Percentiles rank a stretch among this genome's conserved stretches.
These are phyloP conservation scores for Ptilonorhynchus violaceus DNA, from an alignment of 2,113 vertebrate species.

Conservation along the genomic window DNA sequence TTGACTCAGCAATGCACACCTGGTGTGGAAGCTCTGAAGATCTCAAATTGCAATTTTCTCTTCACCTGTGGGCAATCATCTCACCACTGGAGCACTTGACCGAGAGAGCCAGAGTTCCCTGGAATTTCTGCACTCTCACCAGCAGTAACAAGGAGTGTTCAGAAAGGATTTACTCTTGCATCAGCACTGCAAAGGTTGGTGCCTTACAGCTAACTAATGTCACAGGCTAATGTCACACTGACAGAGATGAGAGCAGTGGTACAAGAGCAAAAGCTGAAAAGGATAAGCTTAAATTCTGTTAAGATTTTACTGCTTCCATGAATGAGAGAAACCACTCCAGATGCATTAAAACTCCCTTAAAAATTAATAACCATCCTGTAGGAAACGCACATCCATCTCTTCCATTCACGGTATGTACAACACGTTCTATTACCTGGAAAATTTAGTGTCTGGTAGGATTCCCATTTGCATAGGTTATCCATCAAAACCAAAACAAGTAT, in stretches of 20 bases:
- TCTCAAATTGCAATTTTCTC: not conserved
- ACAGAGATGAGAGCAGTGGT: not conserved
- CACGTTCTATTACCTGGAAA: not conserved
- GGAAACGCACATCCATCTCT: not conserved
- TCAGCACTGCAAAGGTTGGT: not conserved
- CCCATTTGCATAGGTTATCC: not conserved
- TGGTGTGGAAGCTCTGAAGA: not conserved
- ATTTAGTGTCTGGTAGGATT: not conserved
- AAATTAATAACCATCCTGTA: not conserved
- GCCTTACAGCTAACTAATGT: not conserved
- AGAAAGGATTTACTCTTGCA: not conserved
- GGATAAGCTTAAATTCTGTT: not conserved
- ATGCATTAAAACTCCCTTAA: not conserved
- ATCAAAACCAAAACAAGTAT: not conserved
- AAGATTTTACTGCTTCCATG: not conserved
- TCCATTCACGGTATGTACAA: not conserved
- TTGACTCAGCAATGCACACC: conserved; percentile 4
- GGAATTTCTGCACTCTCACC: not conserved
- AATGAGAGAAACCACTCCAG: not conserved
- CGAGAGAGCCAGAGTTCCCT: not conserved
- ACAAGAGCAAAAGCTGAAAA: not conserved
- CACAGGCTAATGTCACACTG: not conserved
- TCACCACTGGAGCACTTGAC: not conserved
- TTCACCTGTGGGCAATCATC: not conserved
- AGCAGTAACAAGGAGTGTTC: not conserved